Evolutionary conservation across 1,140 invertebrate species (phyloP).

Genomic region (Zaprionus gabonicus): DNA sequence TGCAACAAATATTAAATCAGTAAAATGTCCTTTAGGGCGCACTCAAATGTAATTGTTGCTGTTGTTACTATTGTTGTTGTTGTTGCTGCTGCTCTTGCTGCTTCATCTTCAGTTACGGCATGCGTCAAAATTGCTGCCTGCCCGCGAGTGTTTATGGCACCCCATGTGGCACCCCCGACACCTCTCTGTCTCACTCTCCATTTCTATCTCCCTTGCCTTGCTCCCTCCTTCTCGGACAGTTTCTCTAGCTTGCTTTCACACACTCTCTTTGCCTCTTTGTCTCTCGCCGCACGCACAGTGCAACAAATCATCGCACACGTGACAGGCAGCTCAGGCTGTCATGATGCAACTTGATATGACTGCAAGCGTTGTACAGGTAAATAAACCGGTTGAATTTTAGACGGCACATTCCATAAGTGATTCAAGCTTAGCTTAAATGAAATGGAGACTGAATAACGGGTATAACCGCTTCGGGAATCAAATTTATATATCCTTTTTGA

Average conservation of each 20-base stretch:
- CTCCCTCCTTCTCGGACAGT: neutral
- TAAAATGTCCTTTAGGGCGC: slow-evolving; percentile 80
- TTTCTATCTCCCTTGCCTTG: neutral
- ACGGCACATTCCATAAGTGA: neutral
- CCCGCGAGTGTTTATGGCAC: slow-evolving; percentile 75
- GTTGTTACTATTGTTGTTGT: slow-evolving; percentile 31
- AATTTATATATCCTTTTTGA: too few species aligned
- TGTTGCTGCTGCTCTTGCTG: slow-evolving; percentile 15
- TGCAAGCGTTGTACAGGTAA: neutral
- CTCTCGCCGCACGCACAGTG: slow-evolving; percentile 28
- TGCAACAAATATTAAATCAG: slow-evolving; percentile 82
- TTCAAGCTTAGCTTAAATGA: neutral
- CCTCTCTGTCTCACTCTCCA: neutral
- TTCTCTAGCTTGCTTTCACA: neutral
- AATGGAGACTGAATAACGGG: too few species aligned
- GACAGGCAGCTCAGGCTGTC: slow-evolving; percentile 9
- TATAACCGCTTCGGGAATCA: neutral
- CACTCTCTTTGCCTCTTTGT: neutral
- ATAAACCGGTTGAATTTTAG: neutral
- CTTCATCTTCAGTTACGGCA: slow-evolving; percentile 65
- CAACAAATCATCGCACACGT: slow-evolving; percentile 16
- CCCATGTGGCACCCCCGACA: slow-evolving; percentile 7
- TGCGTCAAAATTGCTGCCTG: slow-evolving; percentile 74
- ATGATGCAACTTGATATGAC: slow-evolving; percentile 11
- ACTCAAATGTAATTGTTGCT: slow-evolving; percentile 81